A percentile compares a stretch with the other conserved stretches of the same genome.
Conservation (phyloP, 2,888 invertebrate genomes). For the Orthosia gracilis region DNA sequence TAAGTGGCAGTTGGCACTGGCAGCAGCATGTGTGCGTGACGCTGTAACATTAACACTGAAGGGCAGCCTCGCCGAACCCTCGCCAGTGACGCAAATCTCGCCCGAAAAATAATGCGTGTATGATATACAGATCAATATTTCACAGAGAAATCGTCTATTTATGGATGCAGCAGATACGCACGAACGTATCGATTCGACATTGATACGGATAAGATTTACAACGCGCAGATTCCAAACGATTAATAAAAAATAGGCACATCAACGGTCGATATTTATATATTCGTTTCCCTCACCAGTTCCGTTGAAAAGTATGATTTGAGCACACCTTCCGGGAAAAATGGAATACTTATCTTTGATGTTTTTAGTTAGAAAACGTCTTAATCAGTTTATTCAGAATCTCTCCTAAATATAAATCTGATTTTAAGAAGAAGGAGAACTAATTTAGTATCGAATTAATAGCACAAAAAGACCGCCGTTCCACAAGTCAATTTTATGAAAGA, state of each 20-base stretch:
- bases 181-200: constrained; percentile 42
- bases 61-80: constrained; percentile 72
- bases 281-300: constrained; percentile 10
- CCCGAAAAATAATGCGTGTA: constrained; percentile 54
- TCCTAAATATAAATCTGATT: constrained; percentile 28
- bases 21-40: constrained; percentile 71
- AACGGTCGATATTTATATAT: constrained; percentile 19
- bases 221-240: constrained; percentile 14
- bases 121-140: constrained; percentile 48
- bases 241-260: constrained; percentile 13
- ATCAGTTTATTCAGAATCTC: constrained; percentile 15
- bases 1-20: constrained; percentile 39
- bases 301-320: constrained; percentile 26
- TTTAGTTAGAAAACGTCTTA: constrained; percentile 8
- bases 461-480: constrained; percentile 10
- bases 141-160: constrained; percentile 52
- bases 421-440: constrained; percentile 16
- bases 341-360: constrained; percentile 34
- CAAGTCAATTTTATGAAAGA: constrained; percentile 29
- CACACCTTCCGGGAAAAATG: constrained; percentile 24
- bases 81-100: constrained; percentile 75
- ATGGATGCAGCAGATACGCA: constrained; percentile 52
- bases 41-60: constrained; percentile 74
- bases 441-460: constrained; percentile 24
- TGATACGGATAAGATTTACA: constrained; percentile 29